phyloP scores from a whole-genome alignment of 64 coral and sea anemone genomes.

The Dendronephthya gigantea region DNA sequence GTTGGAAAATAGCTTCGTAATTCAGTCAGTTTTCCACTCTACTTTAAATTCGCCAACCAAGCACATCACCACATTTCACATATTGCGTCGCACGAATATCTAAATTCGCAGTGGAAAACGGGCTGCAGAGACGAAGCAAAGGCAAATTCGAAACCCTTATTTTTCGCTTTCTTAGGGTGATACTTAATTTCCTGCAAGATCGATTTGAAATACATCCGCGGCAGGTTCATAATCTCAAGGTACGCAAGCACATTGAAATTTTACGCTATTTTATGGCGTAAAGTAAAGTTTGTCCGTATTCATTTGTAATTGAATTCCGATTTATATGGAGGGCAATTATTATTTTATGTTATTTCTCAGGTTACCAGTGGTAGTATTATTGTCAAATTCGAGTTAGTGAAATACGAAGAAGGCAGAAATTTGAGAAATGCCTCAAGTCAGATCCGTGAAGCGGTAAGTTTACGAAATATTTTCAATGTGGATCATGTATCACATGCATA shows the following conservation, averaged over 20 bases:
- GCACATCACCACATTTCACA: too few species aligned
- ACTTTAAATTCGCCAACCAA: too few species aligned
- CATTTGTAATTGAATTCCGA: too few species aligned
- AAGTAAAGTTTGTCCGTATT: too few species aligned
- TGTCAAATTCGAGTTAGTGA: constrained; percentile 42
- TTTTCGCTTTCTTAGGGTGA: background rate
- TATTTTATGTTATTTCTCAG: constrained; percentile 12
- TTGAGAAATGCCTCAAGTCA: background rate
- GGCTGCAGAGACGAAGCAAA: too few species aligned
- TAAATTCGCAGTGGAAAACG: background rate
- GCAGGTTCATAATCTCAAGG: constrained; percentile 19
- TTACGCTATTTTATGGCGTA: background rate
- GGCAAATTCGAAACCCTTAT: background rate
- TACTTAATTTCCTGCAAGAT: background rate
- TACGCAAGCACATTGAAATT: background rate
- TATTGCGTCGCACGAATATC: too few species aligned
- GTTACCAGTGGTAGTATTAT: constrained; percentile 46
- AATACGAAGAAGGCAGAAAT: constrained; percentile 30
- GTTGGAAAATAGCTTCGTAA: too few species aligned
- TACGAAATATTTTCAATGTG: background rate
- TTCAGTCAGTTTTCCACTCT: too few species aligned
- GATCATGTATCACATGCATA: too few species aligned
- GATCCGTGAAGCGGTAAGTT: background rate
- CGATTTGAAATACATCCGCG: constrained; percentile 14
- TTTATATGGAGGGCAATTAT: too few species aligned